phyloP scores from a whole-genome alignment of 2,888 invertebrate species.

The Sarcophaga rosellei region DNA sequence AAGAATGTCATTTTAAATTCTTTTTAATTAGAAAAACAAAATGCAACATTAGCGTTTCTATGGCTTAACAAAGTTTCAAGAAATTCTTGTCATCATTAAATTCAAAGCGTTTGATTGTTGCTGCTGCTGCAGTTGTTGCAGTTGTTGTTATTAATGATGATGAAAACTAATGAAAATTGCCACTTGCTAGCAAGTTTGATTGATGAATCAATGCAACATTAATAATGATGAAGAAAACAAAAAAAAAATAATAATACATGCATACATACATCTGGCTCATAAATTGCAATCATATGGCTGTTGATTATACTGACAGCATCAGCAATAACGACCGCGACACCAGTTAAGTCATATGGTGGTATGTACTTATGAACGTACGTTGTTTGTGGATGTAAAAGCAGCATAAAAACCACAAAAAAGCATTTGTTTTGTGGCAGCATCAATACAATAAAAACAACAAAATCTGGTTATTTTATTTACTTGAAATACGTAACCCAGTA shows the following conservation, averaged over 20 bases:
- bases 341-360: background rate
- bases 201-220: conserved; percentile 44
- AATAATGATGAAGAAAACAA: conserved; percentile 17
- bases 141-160: background rate
- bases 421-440: background rate
- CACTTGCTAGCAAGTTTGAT: conserved; percentile 25
- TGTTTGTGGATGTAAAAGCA: background rate
- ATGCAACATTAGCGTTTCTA: conserved; percentile 34
- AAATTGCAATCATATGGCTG: conserved; percentile 43
- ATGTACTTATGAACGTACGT: background rate
- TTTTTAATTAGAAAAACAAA: conserved; percentile 49
- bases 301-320: background rate
- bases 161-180: conserved; percentile 46
- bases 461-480: background rate
- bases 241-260: background rate
- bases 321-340: background rate
- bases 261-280: conserved; percentile 12
- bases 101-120: conserved; percentile 1
- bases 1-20: conserved; percentile 40
- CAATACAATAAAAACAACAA: background rate
- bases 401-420: conserved; percentile 3
- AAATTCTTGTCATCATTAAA: conserved; percentile 60
- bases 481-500: background rate
- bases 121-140: conserved; percentile 10
- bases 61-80: background rate